These are phyloP conservation scores for Nesometra sesokonis DNA, from an alignment of 35 echinoderm and acorn worm species.

Conservation along the genomic window DNA sequence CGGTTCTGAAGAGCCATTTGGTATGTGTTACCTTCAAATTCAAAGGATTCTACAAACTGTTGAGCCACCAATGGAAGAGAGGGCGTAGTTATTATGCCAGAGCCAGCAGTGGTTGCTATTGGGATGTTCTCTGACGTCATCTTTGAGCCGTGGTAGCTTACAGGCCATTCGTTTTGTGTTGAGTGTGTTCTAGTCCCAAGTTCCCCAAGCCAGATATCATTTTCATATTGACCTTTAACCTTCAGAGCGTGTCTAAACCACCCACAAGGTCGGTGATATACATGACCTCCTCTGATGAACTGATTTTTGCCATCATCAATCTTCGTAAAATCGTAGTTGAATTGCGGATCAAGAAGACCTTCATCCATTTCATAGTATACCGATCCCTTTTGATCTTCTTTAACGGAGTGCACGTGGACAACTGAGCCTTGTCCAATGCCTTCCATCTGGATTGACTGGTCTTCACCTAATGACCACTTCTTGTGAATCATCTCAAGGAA, in stretches of 20 bases:
- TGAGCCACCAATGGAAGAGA: background rate
- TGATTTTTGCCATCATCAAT: background rate
- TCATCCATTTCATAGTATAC: background rate
- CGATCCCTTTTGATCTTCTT: background rate
- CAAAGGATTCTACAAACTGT: background rate
- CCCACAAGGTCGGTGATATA: conserved; percentile 9
- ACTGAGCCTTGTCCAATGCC: background rate
- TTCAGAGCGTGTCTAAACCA: conserved; percentile 11
- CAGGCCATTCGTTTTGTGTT: background rate
- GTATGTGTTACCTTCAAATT: conserved; percentile 1
- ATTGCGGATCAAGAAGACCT: background rate
- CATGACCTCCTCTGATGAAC: background rate
- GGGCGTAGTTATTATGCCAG: background rate
- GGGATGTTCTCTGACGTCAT: background rate
- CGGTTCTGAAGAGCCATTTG: conserved; percentile 15
- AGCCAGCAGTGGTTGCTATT: background rate
- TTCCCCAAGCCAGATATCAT: conserved; percentile 12
- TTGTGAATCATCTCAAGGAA: background rate
- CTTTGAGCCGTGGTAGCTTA: conserved; percentile 9
- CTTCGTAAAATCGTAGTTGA: conserved; percentile 8
- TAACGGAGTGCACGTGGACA: background rate
- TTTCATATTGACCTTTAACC: conserved; percentile 1
- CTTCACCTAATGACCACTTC: background rate
- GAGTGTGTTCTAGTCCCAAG: background rate
- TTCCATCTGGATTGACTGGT: background rate